Percentiles rank a stretch among this genome's conserved stretches.
Conservation (phyloP, 2,888 invertebrate genomes). For the Papilio elwesi region DNA sequence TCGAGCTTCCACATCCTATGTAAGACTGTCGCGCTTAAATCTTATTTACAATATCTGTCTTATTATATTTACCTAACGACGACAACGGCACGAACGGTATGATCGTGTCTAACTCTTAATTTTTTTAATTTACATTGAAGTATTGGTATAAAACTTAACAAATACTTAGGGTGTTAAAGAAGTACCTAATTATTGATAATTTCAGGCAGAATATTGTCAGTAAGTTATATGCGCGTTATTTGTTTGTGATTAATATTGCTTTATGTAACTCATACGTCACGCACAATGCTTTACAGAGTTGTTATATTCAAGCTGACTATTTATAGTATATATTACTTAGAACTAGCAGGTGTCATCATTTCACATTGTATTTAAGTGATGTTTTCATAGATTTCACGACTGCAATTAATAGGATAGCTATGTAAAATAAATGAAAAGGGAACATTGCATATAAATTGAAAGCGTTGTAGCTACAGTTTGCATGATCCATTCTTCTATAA, state of each 20-base stretch:
- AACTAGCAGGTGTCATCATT: background rate
- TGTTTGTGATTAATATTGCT: constrained; percentile 40
- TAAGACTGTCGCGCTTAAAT: constrained; percentile 6
- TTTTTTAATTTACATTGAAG: background rate
- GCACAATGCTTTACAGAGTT: constrained; percentile 31
- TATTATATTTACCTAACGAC: background rate
- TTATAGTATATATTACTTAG: background rate
- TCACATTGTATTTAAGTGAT: background rate
- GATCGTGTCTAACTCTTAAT: too few relatives aligned
- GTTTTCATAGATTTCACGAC: background rate
- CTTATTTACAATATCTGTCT: constrained; percentile 6
- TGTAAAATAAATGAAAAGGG: background rate
- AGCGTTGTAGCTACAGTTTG: background rate
- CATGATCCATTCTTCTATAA: too few relatives aligned
- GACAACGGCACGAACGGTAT: too few relatives aligned
- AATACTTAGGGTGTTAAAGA: background rate
- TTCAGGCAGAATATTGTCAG: background rate
- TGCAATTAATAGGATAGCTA: background rate
- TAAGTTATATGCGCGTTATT: constrained; percentile 15
- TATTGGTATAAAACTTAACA: background rate
- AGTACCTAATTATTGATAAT: background rate
- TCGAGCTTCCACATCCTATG: constrained; percentile 26
- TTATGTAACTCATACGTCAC: constrained; percentile 32
- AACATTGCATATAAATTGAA: background rate
- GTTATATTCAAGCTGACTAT: constrained; percentile 15